phyloP scores from a whole-genome alignment of 2,797 vertebrate genomes.

The Enteromius thamalakanensis region DNA sequence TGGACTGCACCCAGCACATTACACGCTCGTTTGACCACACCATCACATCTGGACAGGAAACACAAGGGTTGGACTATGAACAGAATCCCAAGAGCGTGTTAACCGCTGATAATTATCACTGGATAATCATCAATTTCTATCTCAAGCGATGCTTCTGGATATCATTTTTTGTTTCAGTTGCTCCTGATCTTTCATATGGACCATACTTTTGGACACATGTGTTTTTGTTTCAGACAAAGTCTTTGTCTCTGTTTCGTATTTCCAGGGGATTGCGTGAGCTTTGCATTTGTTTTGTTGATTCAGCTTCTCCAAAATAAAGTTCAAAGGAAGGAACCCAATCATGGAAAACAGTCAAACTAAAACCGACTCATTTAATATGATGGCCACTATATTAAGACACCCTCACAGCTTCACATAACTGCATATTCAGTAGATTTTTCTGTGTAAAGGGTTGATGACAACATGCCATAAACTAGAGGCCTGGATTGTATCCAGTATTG shows the following conservation, averaged over 20 bases:
- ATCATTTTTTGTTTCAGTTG: background rate
- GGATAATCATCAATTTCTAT: background rate
- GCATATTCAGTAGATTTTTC: background rate
- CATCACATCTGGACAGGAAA: slow-evolving; percentile 84
- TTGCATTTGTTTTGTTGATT: slow-evolving; percentile 34
- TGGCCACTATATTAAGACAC: background rate
- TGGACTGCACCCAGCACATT: slow-evolving; percentile 90
- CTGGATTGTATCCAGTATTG: background rate
- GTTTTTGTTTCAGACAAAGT: slow-evolving; percentile 56
- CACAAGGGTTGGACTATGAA: slow-evolving; percentile 8
- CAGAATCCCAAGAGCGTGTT: slow-evolving; percentile 1
- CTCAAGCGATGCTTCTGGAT: slow-evolving; percentile 1
- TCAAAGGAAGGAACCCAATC: slow-evolving; percentile 29
- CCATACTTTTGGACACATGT: slow-evolving; percentile 5
- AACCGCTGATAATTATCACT: background rate
- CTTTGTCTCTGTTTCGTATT: slow-evolving; percentile 32
- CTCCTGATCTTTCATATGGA: background rate
- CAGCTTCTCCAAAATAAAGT: slow-evolving; percentile 31
- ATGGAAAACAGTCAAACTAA: background rate
- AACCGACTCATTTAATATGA: slow-evolving; percentile 6
- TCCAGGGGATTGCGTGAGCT: slow-evolving; percentile 9
- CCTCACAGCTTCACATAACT: background rate
- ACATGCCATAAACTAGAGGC: background rate
- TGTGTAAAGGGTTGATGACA: background rate
- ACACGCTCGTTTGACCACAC: slow-evolving; percentile 95